A percentile compares a stretch with the other conserved stretches of the same genome.
Evolutionary conservation across 2,888 invertebrate genomes (phyloP).

Genomic region (Hipparchia sbordonii): DNA sequence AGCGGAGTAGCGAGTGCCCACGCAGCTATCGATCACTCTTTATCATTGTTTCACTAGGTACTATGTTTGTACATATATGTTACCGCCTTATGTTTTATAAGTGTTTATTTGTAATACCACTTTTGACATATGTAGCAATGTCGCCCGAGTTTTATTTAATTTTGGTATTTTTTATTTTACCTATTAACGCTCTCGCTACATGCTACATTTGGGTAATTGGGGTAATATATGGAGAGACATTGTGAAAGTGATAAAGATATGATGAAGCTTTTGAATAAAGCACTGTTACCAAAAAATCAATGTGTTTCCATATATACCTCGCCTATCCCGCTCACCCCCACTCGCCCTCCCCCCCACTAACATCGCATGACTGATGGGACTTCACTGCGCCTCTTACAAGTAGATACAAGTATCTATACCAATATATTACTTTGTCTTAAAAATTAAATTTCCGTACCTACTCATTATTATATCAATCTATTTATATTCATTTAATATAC

Average conservation of each 20-base stretch:
- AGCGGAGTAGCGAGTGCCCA: slow-evolving; percentile 50
- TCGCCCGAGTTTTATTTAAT: slow-evolving; percentile 71
- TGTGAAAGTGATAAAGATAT: slow-evolving; percentile 84
- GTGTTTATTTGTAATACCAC: slow-evolving; percentile 84
- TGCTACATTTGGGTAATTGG: slow-evolving; percentile 84
- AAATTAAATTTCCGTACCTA: background rate
- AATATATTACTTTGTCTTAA: background rate
- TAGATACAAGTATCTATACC: slow-evolving; percentile 1
- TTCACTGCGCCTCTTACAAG: background rate
- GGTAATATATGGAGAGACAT: slow-evolving; percentile 88
- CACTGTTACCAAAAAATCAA: slow-evolving; percentile 86
- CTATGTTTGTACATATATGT: slow-evolving; percentile 81
- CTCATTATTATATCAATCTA: slow-evolving; percentile 2
- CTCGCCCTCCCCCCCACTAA: slow-evolving; percentile 36
- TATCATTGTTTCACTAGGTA: slow-evolving; percentile 80
- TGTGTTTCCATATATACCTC: slow-evolving; percentile 85
- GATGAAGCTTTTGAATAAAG: slow-evolving; percentile 86
- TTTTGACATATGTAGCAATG: slow-evolving; percentile 84
- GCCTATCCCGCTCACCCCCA: slow-evolving; percentile 58
- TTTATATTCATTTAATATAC: slow-evolving; percentile 8
- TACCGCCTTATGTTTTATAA: slow-evolving; percentile 81
- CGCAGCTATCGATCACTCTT: slow-evolving; percentile 68
- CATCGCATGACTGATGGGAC: slow-evolving; percentile 31
- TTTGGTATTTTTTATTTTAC: slow-evolving; percentile 73
- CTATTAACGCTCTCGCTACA: slow-evolving; percentile 76